These are phyloP conservation scores for Folsomia candida DNA, from an alignment of 2,888 invertebrate genomes.

Conservation along the genomic window DNA sequence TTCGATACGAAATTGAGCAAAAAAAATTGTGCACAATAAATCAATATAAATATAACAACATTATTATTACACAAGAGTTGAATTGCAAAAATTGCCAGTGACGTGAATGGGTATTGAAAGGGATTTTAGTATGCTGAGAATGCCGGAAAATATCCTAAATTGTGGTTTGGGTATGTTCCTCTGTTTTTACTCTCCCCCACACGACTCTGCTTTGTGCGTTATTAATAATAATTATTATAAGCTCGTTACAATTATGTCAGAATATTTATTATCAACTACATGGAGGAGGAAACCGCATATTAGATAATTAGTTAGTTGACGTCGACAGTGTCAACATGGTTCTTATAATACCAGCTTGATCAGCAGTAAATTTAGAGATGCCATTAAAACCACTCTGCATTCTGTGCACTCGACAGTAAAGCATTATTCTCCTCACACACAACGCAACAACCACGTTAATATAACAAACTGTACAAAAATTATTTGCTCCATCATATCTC, in stretches of 20 bases:
- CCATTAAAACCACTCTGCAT: not conserved
- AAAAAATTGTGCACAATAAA: no score
- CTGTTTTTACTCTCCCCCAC: not conserved
- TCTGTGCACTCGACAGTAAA: not conserved
- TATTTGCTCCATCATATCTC: not conserved
- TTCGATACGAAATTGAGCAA: no score
- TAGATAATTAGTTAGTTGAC: not conserved
- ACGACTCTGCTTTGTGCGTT: not conserved
- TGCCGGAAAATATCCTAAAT: constrained; percentile 39
- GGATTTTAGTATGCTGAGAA: constrained; percentile 42
- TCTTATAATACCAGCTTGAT: no score
- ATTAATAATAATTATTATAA: not conserved
- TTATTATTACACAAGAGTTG: no score
- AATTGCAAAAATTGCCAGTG: not conserved
- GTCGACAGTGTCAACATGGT: no score
- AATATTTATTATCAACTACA: not conserved
- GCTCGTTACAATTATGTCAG: constrained; percentile 6
- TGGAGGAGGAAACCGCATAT: not conserved
- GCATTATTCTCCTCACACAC: no score
- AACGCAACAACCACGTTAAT: no score
- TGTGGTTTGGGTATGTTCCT: constrained; percentile 43
- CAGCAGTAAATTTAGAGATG: no score
- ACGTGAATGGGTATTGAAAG: constrained; percentile 41
- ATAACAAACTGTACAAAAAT: not conserved
- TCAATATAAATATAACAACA: no score